Evolutionary conservation across 2,888 invertebrate genomes (phyloP).

Genomic region (Spatulosminthurus flaviceps): DNA sequence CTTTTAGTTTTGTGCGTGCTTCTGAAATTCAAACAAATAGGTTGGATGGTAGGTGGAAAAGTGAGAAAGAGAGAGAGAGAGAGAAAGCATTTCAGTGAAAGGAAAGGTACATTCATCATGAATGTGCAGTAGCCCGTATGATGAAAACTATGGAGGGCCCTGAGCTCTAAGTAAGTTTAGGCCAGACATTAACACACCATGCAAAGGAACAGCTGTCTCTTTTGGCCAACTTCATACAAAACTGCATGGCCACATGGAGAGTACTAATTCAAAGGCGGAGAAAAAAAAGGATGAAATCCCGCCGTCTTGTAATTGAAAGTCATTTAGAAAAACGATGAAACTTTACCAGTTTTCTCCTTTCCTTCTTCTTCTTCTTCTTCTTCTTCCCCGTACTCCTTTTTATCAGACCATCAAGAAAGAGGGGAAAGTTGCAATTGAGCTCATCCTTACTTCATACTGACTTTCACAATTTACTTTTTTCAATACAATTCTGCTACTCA

Average conservation of each 20-base stretch:
- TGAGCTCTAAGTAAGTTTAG: not conserved
- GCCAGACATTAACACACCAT: too few species aligned
- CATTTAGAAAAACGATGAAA: constrained; percentile 34
- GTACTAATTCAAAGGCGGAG: constrained; percentile 23
- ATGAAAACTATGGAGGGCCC: not conserved
- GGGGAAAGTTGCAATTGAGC: not conserved
- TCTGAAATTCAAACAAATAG: constrained; percentile 30
- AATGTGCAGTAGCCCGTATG: constrained; percentile 40
- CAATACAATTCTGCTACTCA: too few species aligned
- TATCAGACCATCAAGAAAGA: too few species aligned
- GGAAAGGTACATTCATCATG: constrained; percentile 29
- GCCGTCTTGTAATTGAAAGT: constrained; percentile 16
- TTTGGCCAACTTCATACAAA: not conserved
- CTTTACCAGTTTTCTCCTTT: constrained; percentile 27
- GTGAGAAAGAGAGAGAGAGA: too few species aligned
- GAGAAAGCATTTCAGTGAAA: too few species aligned
- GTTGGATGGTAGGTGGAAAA: constrained; percentile 1
- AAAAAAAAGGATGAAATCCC: constrained; percentile 1
- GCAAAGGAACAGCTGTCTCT: not conserved
- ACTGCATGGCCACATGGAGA: constrained; percentile 28
- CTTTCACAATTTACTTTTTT: not conserved
- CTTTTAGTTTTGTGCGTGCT: not conserved
- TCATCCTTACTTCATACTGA: constrained; percentile 4
- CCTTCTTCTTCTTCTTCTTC: not conserved
- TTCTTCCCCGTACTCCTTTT: too few species aligned